A percentile compares a stretch with the other conserved stretches of the same genome.
Conservation (phyloP, 2,888 invertebrate species). For the Homarus gammarus region DNA sequence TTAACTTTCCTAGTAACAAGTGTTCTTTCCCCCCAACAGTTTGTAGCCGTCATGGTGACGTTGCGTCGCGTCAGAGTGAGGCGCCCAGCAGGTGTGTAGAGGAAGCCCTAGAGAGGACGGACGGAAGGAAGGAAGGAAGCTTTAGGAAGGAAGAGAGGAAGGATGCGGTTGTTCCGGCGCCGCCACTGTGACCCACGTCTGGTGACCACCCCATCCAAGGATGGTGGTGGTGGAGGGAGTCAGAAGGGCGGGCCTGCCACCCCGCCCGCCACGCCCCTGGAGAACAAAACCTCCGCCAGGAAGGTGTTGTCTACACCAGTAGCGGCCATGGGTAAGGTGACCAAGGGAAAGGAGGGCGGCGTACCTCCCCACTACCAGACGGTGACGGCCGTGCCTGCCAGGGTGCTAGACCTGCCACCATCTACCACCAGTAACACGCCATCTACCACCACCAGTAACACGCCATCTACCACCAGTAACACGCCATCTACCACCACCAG, state of each 20-base stretch:
- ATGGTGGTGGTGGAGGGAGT: background rate
- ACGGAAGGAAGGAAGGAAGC: background rate
- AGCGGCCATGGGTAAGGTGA: background rate
- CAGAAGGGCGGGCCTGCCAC: conserved; percentile 16
- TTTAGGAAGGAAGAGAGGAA: background rate
- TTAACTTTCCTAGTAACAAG: too few species aligned
- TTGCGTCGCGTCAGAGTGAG: background rate
- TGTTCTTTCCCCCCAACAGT: background rate
- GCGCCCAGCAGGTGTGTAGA: background rate
- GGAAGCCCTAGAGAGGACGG: background rate
- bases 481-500: conserved; percentile 3
- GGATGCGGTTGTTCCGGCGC: conserved; percentile 67
- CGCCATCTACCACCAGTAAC: background rate
- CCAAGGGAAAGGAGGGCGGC: background rate
- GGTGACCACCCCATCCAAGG: background rate
- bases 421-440: background rate
- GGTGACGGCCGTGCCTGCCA: conserved; percentile 61
- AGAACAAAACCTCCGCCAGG: background rate
- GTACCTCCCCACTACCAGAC: conserved; percentile 40
- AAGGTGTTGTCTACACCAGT: background rate
- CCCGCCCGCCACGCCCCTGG: background rate
- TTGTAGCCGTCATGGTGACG: background rate
- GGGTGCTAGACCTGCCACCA: conserved; percentile 35
- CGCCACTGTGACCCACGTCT: conserved; percentile 59
- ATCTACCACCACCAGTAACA: background rate